Evolutionary conservation across 2,888 invertebrate species (phyloP).

Genomic region (Andrena flavipes): DNA sequence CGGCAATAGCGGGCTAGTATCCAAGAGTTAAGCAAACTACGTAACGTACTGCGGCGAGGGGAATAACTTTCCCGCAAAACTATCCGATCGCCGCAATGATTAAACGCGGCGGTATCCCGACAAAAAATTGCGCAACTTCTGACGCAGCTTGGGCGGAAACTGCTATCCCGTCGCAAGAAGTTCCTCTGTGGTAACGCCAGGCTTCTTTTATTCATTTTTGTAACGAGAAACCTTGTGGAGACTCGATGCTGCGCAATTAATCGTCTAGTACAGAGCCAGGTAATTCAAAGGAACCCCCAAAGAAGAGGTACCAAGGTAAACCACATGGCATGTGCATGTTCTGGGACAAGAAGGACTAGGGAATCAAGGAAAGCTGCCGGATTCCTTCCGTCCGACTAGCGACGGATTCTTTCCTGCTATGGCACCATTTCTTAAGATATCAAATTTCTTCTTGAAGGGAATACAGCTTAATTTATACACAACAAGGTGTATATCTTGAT

Average conservation of each 20-base stretch:
- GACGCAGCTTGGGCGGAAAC: neutral
- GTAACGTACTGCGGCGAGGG: neutral
- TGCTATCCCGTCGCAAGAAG: neutral
- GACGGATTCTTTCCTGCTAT: constrained; percentile 39
- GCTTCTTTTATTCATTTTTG: neutral
- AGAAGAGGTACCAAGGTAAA: constrained; percentile 5
- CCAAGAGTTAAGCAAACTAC: constrained; percentile 3
- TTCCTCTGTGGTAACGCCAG: neutral
- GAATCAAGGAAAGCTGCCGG: neutral
- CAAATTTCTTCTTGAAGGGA: no score
- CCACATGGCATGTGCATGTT: constrained; percentile 40
- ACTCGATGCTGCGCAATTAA: constrained; percentile 12
- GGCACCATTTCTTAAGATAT: no score
- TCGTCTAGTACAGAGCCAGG: neutral
- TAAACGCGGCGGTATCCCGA: neutral
- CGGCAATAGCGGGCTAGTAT: neutral
- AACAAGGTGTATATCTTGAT: no score
- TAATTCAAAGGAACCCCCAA: neutral
- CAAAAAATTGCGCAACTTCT: neutral
- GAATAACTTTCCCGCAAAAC: constrained; percentile 13
- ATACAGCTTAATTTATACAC: no score
- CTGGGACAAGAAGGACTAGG: constrained; percentile 9
- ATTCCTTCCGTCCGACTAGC: constrained; percentile 35
- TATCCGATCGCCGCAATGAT: constrained; percentile 9
- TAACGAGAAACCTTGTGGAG: neutral